These are phyloP conservation scores for Eueides isabella DNA, from an alignment of 1,140 invertebrate genomes.

Conservation along the genomic window DNA sequence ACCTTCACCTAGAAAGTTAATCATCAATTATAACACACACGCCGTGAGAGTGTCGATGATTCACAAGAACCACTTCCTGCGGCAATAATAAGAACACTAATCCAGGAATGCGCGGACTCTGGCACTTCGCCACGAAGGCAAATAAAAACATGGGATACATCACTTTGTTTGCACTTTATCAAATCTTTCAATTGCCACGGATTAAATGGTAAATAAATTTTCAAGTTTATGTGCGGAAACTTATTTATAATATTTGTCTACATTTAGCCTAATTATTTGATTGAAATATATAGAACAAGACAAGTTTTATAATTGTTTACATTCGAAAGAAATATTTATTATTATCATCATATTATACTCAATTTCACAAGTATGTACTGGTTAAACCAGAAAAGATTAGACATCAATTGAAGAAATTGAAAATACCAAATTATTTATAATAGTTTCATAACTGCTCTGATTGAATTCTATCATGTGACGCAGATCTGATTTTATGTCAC, in stretches of 20 bases:
- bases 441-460: slow-evolving; percentile 19
- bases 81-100: slow-evolving; percentile 50
- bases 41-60: slow-evolving; percentile 14
- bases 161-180: slow-evolving; percentile 55
- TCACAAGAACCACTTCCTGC: slow-evolving; percentile 43
- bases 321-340: background rate
- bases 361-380: slow-evolving; percentile 12
- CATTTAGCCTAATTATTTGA: background rate
- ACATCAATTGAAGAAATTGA: slow-evolving; percentile 2
- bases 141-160: slow-evolving; percentile 49
- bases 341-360: background rate
- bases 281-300: background rate
- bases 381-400: background rate
- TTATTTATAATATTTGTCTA: slow-evolving; percentile 7
- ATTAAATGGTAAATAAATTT: slow-evolving; percentile 1
- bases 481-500: slow-evolving; percentile 19
- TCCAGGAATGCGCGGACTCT: slow-evolving; percentile 57
- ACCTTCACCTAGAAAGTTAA: slow-evolving; percentile 40
- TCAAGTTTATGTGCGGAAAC: slow-evolving; percentile 13
- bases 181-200: slow-evolving; percentile 39
- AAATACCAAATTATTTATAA: slow-evolving; percentile 36
- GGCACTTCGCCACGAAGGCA: slow-evolving; percentile 52
- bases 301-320: background rate
- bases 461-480: slow-evolving; percentile 28
- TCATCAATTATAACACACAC: slow-evolving; percentile 20